Percentiles rank a stretch among this genome's conserved stretches.
phyloP scores from a whole-genome alignment of 2,888 invertebrate genomes.

The Darwinula stevensoni region DNA sequence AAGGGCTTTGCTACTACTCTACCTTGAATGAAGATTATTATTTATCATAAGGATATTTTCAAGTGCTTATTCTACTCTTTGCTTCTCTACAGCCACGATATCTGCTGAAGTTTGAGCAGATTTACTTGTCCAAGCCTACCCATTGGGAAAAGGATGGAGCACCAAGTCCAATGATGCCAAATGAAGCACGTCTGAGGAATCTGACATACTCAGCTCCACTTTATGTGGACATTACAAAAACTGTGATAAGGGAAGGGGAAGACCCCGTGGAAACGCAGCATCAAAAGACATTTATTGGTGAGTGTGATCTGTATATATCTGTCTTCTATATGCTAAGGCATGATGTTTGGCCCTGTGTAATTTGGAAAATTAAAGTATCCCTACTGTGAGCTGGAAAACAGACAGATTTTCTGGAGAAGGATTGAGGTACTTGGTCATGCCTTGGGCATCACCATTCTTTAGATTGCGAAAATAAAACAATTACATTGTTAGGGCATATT shows the following conservation, averaged over 20 bases:
- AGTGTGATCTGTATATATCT: too few species aligned
- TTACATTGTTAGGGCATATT: constrained; percentile 1
- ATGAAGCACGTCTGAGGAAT: constrained; percentile 88
- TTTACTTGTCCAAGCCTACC: constrained; percentile 93
- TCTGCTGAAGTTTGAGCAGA: constrained; percentile 88
- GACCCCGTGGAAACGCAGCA: constrained; percentile 48
- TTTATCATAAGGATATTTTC: too few species aligned
- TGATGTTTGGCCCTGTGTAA: neutral
- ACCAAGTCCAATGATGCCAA: constrained; percentile 98
- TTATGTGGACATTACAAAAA: constrained; percentile 96
- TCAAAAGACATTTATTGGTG: constrained; percentile 35
- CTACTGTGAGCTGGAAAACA: too few species aligned
- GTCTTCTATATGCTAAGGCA: constrained; percentile 7
- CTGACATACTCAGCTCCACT: constrained; percentile 92
- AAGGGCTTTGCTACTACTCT: too few species aligned
- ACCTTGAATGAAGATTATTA: too few species aligned
- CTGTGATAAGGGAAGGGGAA: constrained; percentile 62
- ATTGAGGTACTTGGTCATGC: too few species aligned
- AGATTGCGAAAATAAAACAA: too few species aligned
- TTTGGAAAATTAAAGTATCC: neutral
- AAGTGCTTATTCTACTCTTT: neutral
- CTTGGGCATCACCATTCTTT: too few species aligned
- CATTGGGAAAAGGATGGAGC: constrained; percentile 99
- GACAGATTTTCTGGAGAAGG: too few species aligned
- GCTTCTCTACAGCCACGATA: constrained; percentile 34